Evolutionary conservation across 2,888 invertebrate species (phyloP).

Genomic region (Scaptomyza cyrtandrae): DNA sequence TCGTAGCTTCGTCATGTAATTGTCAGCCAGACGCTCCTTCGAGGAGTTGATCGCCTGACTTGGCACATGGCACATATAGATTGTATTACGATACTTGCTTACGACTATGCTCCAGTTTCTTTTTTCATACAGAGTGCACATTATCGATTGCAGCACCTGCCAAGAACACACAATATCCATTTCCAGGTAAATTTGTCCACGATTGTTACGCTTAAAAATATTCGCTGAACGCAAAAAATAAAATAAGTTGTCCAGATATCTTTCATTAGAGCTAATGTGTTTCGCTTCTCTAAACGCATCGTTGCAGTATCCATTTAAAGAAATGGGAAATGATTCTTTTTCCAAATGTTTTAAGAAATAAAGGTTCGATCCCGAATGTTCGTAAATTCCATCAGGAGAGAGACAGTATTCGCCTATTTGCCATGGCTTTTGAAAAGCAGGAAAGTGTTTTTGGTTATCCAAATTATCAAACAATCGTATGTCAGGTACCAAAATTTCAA

Average conservation of each 20-base stretch:
- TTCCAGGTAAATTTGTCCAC: neutral
- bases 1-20: conserved; percentile 27
- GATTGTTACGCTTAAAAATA: neutral
- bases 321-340: conserved; percentile 13
- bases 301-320: neutral
- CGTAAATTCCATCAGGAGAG: conserved; percentile 41
- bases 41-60: neutral
- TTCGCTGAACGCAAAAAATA: conserved; percentile 22
- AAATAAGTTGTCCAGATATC: conserved; percentile 54
- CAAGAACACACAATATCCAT: conserved; percentile 56
- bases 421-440: conserved; percentile 7
- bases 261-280: neutral
- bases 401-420: conserved; percentile 48
- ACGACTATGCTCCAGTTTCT: conserved; percentile 50
- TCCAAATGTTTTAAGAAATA: conserved; percentile 18
- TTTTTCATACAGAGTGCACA: conserved; percentile 57
- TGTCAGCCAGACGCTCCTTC: neutral
- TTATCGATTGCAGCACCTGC: conserved; percentile 45
- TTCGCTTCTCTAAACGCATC: neutral
- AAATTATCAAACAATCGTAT: neutral
- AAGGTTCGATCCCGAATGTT: conserved; percentile 17
- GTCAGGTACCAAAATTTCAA: conserved; percentile 25
- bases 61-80: conserved; percentile 43
- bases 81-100: conserved; percentile 53
- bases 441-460: conserved; percentile 24